Evolutionary conservation across 2,888 invertebrate species (phyloP), one percentile per base, ranked within the genome.

Genomic region (Pyralis farinalis): DNA sequence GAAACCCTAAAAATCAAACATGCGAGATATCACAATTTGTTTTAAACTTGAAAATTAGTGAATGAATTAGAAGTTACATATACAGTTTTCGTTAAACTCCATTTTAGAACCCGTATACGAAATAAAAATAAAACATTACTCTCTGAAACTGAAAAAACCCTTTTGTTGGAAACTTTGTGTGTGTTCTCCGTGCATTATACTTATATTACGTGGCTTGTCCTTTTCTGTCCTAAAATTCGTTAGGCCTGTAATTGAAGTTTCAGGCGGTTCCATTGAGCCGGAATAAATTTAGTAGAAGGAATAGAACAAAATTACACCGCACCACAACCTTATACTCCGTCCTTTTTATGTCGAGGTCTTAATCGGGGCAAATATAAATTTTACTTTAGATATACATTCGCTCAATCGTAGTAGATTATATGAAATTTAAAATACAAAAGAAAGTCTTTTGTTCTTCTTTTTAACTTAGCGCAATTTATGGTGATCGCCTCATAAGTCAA

Each of bases 201-300:
- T 25, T 22, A 25, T 34, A 25, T 11, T 25, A 7, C 25, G 22
- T 25, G 34, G 34, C 12, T 12, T 32, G 34, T 22, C 34, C 25
- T 22, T 34, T 34, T 11, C 33, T 20, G 10, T 16, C 22, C 34
- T 27, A 25, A 32, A 35, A 5, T 35, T 22, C 25, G 34, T 35
- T 35, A 35, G 25, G 12, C 4, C 25, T n/a, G 21, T 7, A 35
- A 16, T 32, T 7, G 27, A 12, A 35, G 11, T 35, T 25, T n/a
- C 12, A 27, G 8, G 9, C 22, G n/a, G 10, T 31, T 5, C 12
- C 10, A 31, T 31, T 31, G 31, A 12, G 6, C 7, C 12, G 12
- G 12, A 31, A 12, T 31, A 31, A 31, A 31, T 30, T 30, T 27
- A 4, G 9, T n/a, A 9, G 11, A 9, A 29, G n/a, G 9, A 29